Evolutionary conservation across 2,888 invertebrate species (phyloP).

Genomic region (Sepioteuthis lessoniana): DNA sequence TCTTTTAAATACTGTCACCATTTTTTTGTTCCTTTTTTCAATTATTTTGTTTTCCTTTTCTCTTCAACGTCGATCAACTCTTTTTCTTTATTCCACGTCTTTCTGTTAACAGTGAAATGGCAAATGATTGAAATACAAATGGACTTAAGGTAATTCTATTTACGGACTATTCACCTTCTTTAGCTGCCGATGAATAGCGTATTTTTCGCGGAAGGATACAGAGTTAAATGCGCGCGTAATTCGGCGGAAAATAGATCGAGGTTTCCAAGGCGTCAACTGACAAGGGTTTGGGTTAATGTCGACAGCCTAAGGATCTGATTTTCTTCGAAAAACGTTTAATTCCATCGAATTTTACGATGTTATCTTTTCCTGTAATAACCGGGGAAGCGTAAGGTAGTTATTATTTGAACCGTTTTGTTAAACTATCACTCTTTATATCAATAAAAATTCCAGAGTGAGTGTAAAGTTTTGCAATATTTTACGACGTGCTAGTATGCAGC

Average conservation of each 20-base stretch:
- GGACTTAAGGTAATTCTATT: background rate
- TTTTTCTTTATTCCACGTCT: background rate
- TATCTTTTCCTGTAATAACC: background rate
- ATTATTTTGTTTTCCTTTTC: no score
- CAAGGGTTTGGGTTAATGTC: background rate
- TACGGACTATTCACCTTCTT: constrained; percentile 19
- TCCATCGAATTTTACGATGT: background rate
- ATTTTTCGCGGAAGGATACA: background rate
- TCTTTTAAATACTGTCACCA: background rate
- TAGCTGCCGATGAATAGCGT: background rate
- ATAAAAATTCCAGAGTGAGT: no score
- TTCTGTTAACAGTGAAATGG: background rate
- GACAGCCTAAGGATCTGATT: background rate
- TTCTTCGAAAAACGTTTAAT: background rate
- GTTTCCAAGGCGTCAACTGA: background rate
- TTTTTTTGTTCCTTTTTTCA: no score
- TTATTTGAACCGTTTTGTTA: no score
- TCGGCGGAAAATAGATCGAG: background rate
- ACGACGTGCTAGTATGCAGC: no score
- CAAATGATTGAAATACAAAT: background rate
- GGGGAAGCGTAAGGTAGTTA: no score
- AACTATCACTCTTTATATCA: no score
- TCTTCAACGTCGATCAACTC: no score
- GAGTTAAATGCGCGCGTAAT: background rate
- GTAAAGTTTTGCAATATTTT: no score